Conservation (phyloP, 1,140 invertebrate species). For the Dendrolimus punctatus region DNA sequence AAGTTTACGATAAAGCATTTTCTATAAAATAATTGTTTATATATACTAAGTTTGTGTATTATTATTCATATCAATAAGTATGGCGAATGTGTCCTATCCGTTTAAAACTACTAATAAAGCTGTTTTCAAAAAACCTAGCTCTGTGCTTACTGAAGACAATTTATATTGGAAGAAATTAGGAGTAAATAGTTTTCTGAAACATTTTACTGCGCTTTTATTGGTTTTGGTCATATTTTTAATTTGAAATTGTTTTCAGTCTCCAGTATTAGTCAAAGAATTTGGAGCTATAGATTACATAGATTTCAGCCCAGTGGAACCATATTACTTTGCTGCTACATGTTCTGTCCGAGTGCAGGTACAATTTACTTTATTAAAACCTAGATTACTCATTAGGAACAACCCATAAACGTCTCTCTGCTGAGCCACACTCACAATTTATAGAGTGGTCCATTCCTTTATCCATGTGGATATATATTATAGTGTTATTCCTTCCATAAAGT, state of each 20-base stretch:
- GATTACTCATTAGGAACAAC: no score
- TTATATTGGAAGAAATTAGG: constrained; percentile 90
- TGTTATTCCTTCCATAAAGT: no score
- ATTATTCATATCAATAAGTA: constrained; percentile 13
- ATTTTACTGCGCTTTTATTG: background rate
- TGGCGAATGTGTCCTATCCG: constrained; percentile 61
- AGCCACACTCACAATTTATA: no score
- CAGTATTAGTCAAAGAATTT: constrained; percentile 93
- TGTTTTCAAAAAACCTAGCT: constrained; percentile 77
- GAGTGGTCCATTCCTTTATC: no score
- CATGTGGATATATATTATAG: no score
- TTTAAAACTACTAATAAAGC: constrained; percentile 85
- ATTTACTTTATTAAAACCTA: background rate
- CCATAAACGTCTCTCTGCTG: no score
- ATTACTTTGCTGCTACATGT: constrained; percentile 93
- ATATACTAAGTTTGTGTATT: no score
- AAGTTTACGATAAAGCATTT: no score
- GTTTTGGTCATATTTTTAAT: constrained; percentile 3
- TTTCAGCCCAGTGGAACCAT: constrained; percentile 88
- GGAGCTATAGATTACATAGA: constrained; percentile 92
- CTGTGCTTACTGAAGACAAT: constrained; percentile 81
- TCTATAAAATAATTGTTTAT: background rate
- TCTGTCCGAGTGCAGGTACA: constrained; percentile 87
- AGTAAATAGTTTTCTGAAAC: constrained; percentile 70
- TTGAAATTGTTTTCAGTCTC: constrained; percentile 76